A percentile compares a stretch with the other conserved stretches of the same genome.
Conservation (phyloP, 1,140 invertebrate genomes). For the Drosophila biarmipes region DNA sequence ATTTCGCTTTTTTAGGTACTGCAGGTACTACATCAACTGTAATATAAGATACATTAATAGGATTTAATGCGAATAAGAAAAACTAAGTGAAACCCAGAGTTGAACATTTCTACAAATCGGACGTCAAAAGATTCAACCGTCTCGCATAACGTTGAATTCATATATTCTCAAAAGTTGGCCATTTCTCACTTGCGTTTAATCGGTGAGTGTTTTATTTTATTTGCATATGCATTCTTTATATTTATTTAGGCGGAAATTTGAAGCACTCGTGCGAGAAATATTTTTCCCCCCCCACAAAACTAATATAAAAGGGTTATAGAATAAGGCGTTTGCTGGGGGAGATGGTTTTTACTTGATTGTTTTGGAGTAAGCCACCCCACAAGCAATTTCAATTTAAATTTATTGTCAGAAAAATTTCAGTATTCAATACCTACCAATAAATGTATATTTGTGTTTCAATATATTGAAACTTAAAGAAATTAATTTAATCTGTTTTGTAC, state of each 20-base stretch:
- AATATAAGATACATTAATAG: conserved; percentile 45
- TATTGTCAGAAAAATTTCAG: background rate
- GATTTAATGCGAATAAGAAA: conserved; percentile 20
- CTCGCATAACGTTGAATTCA: conserved; percentile 14
- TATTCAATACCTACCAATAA: background rate
- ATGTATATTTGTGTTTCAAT: too few species aligned
- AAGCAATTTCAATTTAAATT: background rate
- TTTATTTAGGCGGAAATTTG: conserved; percentile 41
- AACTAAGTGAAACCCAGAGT: conserved; percentile 12
- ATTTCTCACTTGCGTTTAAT: conserved; percentile 29
- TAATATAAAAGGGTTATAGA: conserved; percentile 51
- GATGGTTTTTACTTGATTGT: conserved; percentile 8
- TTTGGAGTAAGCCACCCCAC: too few species aligned
- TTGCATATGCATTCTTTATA: conserved; percentile 38
- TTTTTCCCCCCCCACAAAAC: conserved; percentile 43
- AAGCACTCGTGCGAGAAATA: conserved; percentile 63
- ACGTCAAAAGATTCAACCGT: conserved; percentile 17
- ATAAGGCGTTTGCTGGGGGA: conserved; percentile 16
- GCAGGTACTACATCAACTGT: conserved; percentile 36
- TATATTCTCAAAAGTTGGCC: conserved; percentile 23
- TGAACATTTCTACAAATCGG: conserved; percentile 9
- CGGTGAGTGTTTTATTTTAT: conserved; percentile 28
- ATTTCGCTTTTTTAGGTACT: conserved; percentile 29
- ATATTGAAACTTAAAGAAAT: too few species aligned
- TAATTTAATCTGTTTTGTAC: too few species aligned